phyloP scores from a whole-genome alignment of 2,113 vertebrate genomes.

The Corydoras sp. region DNA sequence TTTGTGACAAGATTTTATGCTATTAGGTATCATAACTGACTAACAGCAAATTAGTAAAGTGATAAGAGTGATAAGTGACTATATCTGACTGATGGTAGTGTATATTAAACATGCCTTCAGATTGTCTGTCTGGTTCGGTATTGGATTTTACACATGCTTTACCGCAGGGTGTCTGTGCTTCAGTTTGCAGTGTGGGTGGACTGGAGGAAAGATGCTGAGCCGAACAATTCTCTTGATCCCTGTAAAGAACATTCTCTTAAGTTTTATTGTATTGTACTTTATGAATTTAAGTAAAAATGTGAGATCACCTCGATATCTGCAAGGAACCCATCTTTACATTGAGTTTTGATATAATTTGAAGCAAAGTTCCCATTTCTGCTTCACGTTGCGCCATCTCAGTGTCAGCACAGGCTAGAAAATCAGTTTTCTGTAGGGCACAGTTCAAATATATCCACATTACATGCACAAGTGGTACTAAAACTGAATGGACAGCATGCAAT shows the following conservation, averaged over 20 bases:
- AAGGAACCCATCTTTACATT: constrained; percentile 62
- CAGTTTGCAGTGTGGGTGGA: constrained; percentile 8
- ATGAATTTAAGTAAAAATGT: background rate
- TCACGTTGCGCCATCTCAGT: constrained; percentile 63
- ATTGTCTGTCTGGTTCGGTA: constrained; percentile 38
- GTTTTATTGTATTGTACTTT: background rate
- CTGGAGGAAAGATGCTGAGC: constrained; percentile 34
- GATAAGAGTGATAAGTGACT: no score
- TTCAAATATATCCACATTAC: background rate
- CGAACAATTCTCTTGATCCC: constrained; percentile 55
- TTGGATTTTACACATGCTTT: constrained; percentile 3
- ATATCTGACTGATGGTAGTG: no score
- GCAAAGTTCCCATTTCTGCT: constrained; percentile 53
- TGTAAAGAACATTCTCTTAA: constrained; percentile 26
- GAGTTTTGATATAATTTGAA: constrained; percentile 55
- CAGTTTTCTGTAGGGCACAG: constrained; percentile 29
- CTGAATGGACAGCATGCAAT: no score
- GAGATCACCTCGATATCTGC: constrained; percentile 59
- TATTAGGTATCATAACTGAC: no score
- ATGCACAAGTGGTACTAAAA: background rate
- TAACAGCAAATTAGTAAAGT: no score
- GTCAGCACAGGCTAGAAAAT: constrained; percentile 47
- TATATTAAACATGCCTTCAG: constrained; percentile 33
- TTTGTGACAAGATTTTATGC: no score
- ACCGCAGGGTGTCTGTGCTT: no score